phyloP scores from a whole-genome alignment of 2,888 invertebrate genomes.

The Cosmia trapezina region DNA sequence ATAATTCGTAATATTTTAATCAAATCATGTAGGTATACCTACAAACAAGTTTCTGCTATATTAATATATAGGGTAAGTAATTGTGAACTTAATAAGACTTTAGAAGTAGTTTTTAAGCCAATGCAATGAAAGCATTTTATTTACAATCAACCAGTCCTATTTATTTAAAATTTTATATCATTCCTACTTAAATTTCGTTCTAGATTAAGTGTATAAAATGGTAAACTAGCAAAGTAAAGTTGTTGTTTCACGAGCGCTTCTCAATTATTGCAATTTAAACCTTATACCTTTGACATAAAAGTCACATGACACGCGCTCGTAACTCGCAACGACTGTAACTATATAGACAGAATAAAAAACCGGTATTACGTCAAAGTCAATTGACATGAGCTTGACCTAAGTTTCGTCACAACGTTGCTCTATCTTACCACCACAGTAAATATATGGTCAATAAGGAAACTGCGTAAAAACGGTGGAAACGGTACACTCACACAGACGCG shows the following conservation, averaged over 20 bases:
- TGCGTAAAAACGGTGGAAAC: too few species aligned
- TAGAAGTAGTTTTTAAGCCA: conserved; percentile 41
- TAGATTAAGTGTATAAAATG: conserved; percentile 14
- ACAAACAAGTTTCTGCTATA: background rate
- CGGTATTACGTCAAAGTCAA: background rate
- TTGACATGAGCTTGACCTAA: background rate
- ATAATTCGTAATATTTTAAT: conserved; percentile 11
- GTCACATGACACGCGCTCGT: background rate
- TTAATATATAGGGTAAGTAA: conserved; percentile 16
- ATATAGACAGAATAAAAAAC: background rate
- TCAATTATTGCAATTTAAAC: background rate
- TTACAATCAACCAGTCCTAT: conserved; percentile 9
- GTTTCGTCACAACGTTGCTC: too few species aligned
- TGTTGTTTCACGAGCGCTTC: background rate
- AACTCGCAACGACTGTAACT: background rate
- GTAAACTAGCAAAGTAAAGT: background rate
- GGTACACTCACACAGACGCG: too few species aligned
- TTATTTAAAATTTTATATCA: conserved; percentile 24
- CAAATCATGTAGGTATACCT: conserved; percentile 3
- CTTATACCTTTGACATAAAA: background rate
- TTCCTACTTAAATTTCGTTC: conserved; percentile 16
- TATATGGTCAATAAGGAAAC: too few species aligned
- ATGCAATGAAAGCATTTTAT: conserved; percentile 6
- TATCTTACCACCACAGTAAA: too few species aligned
- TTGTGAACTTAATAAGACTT: conserved; percentile 32